Percentiles rank a stretch among this genome's conserved stretches.
phyloP scores from a whole-genome alignment of 2,113 vertebrate species.

The Hyperopisus bebe region DNA sequence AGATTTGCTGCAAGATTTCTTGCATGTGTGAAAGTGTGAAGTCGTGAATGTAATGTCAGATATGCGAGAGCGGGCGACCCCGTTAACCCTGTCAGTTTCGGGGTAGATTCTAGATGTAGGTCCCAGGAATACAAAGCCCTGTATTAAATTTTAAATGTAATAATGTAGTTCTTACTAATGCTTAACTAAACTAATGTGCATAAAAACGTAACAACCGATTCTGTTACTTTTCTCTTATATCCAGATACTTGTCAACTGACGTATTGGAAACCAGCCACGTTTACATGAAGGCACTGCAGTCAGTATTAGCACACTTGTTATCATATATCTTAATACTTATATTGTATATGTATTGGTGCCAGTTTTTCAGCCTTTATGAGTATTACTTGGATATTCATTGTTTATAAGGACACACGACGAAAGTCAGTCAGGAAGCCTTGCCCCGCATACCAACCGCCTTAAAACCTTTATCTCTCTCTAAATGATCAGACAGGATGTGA shows the following conservation, averaged over 20 bases:
- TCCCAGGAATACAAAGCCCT: not conserved
- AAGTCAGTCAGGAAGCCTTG: not conserved
- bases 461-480: not conserved
- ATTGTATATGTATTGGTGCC: not conserved
- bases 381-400: not conserved
- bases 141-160: not conserved
- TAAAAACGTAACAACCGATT: not conserved
- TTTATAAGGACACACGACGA: not conserved
- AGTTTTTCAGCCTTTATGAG: not conserved
- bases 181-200: not conserved
- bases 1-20: not conserved
- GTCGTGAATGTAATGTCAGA: not conserved
- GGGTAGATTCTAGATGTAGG: not conserved
- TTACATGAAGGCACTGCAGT: not conserved
- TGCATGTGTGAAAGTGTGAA: not conserved
- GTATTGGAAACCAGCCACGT: not conserved
- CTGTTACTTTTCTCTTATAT: not conserved
- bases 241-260: not conserved
- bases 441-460: not conserved
- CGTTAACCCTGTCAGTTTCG: not conserved
- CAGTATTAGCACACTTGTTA: not conserved
- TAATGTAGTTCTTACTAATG: not conserved
- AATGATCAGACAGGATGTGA: conserved; percentile 54
- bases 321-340: not conserved
- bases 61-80: not conserved